Base-by-base conservation (phyloP, 2,797 vertebrate species). In the Myotis vivesi region DNA sequence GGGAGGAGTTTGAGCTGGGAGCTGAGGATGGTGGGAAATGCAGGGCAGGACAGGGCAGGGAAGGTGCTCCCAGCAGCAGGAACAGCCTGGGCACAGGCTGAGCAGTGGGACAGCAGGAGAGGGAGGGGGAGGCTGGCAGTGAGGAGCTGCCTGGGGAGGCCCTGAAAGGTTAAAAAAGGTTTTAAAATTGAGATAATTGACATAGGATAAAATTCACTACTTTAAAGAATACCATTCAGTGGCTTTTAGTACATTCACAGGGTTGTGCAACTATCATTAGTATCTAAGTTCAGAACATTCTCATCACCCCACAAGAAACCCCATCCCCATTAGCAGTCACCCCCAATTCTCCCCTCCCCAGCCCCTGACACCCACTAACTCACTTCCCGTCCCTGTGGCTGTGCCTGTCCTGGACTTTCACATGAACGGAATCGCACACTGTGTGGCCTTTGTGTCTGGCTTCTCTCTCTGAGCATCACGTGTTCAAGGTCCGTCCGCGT, bases 401-500 rank as follows among this genome's bases (percentile, higher is more conserved):
- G 1, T 33, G 10, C 19, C 89, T 36, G 13, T 25, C 8, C 44
- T 2, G 44, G 79, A 38, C 16, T 6, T 44, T 71, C 44, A 0
- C 17, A 0, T 20, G 15, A 2, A 0, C 5, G 30, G 44, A 16
- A 4, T 17, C 77, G 4, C 19, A 17, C 6, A 0, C 19, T 0
- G 0, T 3, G 80, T 33, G 80, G 53, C 53, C 53, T 33, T 0
- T 2, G 62, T n/a, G 62, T 64, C 62, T 3, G 84, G 79, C 30
- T 1, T 38, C 85, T 44, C 51, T 64, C 68, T 6, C 1, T 64
- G 44, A 33, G 41, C 10, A 0, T 0, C 3, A 0, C 2, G 23
- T 7, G 13, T 46, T 25, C 33, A 0, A 15, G 69, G 36, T 19
- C 23, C 13, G 0, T n/a, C 41, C 5, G 1, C 0, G 0, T 3